Percentiles rank a stretch among this genome's conserved stretches.
Evolutionary conservation across 2,113 vertebrate genomes (phyloP).

Genomic region (Python bivittatus): DNA sequence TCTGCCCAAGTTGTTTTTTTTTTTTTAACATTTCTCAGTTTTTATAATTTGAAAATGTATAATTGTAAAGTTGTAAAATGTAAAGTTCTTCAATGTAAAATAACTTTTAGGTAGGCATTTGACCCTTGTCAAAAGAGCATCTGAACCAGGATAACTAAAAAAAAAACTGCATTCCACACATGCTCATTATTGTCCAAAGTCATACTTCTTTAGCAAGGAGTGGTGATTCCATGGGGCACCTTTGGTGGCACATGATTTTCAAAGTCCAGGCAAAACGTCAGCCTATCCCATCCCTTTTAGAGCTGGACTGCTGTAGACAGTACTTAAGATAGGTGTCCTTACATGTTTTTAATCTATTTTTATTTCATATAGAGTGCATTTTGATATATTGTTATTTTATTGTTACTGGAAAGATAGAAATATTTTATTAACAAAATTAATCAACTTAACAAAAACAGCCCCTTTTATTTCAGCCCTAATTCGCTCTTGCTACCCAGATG

Average conservation of each 20-base stretch:
- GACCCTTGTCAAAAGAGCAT: too few species aligned
- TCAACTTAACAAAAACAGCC: background rate
- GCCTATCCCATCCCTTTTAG: too few species aligned
- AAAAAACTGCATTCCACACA: too few species aligned
- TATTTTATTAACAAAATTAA: background rate
- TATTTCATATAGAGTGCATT: background rate
- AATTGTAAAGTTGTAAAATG: background rate
- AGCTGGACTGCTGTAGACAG: too few species aligned
- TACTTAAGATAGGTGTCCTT: too few species aligned
- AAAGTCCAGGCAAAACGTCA: too few species aligned
- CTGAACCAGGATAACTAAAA: too few species aligned
- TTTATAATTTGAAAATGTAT: background rate
- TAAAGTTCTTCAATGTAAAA: background rate
- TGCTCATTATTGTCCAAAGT: too few species aligned
- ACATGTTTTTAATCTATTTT: background rate
- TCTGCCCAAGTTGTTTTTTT: background rate
- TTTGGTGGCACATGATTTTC: too few species aligned
- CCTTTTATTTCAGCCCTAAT: background rate
- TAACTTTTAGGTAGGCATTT: too few species aligned
- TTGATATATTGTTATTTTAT: background rate
- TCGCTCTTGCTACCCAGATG: background rate
- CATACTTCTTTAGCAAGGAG: too few species aligned
- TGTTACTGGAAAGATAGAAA: background rate
- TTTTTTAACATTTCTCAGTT: background rate
- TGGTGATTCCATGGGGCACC: too few species aligned